Evolutionary conservation across 2,888 invertebrate genomes (phyloP).

Genomic region (Osmoderma eremita): DNA sequence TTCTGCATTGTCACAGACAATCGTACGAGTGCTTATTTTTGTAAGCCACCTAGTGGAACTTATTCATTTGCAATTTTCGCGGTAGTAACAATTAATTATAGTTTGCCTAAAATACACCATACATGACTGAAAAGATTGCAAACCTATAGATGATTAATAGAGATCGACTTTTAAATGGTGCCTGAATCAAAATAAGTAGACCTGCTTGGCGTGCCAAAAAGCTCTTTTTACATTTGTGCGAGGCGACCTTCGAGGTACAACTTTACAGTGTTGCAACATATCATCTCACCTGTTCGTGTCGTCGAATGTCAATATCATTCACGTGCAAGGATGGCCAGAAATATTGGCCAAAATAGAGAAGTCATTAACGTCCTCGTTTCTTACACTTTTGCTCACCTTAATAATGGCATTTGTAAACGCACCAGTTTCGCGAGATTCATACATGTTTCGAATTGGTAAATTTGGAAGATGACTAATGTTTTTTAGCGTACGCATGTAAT

Average conservation of each 20-base stretch:
- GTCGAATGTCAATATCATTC: background rate
- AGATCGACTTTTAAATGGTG: background rate
- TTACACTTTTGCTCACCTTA: too few relatives aligned
- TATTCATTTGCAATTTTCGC: slow-evolving; percentile 18
- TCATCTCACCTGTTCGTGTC: slow-evolving; percentile 12
- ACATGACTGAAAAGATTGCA: slow-evolving; percentile 8
- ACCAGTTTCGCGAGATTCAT: too few relatives aligned
- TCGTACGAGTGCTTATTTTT: slow-evolving; percentile 14
- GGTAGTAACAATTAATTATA: too few relatives aligned
- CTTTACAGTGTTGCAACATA: slow-evolving; percentile 6
- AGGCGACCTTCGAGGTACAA: slow-evolving; percentile 1
- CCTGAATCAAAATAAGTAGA: too few relatives aligned
- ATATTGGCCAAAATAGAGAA: too few relatives aligned
- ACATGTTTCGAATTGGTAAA: too few relatives aligned
- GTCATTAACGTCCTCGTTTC: too few relatives aligned
- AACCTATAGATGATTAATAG: background rate
- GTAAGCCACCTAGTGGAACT: slow-evolving; percentile 9
- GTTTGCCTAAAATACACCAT: background rate
- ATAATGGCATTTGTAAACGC: too few relatives aligned
- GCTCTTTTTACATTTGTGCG: background rate
- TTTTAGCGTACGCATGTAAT: too few relatives aligned
- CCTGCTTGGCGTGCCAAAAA: slow-evolving; percentile 1
- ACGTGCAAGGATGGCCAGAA: too few relatives aligned
- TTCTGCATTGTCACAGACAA: slow-evolving; percentile 12
- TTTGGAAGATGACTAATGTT: too few relatives aligned